These are phyloP conservation scores for Aphidius gifuensis DNA, from an alignment of 1,140 invertebrate genomes.

Conservation along the genomic window DNA sequence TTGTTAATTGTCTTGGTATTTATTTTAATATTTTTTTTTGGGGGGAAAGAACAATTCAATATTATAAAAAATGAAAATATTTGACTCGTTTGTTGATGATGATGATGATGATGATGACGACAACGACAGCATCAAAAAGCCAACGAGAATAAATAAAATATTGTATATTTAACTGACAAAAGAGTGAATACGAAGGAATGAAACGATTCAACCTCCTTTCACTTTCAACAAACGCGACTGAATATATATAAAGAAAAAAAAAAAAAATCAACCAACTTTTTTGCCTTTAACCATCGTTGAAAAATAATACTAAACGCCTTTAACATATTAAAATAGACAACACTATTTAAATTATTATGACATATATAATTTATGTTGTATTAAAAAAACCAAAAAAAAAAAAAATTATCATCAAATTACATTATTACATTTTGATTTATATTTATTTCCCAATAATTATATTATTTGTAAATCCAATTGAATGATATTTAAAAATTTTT, in stretches of 20 bases:
- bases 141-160: constrained; percentile 15
- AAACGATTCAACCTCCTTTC: constrained; percentile 56
- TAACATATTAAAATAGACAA: constrained; percentile 36
- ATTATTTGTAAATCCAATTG: too few species aligned
- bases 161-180: constrained; percentile 22
- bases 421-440: too few species aligned
- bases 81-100: constrained; percentile 14
- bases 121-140: constrained; percentile 16
- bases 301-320: too few species aligned
- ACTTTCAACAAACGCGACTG: constrained; percentile 49
- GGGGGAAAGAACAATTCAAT: constrained; percentile 23
- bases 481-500: too few species aligned
- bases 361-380: background rate
- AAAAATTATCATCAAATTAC: too few species aligned
- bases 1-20: too few species aligned
- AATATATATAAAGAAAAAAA: background rate
- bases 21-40: background rate
- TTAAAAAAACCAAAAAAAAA: too few species aligned
- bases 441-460: too few species aligned
- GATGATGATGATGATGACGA: constrained; percentile 22
- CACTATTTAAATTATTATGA: constrained; percentile 30
- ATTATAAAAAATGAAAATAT: constrained; percentile 13
- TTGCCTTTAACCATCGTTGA: background rate
- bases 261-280: background rate
- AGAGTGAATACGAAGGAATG: constrained; percentile 36